These are phyloP conservation scores for Odontocolon sp. DNA, from an alignment of 2,888 invertebrate genomes.

Conservation along the genomic window DNA sequence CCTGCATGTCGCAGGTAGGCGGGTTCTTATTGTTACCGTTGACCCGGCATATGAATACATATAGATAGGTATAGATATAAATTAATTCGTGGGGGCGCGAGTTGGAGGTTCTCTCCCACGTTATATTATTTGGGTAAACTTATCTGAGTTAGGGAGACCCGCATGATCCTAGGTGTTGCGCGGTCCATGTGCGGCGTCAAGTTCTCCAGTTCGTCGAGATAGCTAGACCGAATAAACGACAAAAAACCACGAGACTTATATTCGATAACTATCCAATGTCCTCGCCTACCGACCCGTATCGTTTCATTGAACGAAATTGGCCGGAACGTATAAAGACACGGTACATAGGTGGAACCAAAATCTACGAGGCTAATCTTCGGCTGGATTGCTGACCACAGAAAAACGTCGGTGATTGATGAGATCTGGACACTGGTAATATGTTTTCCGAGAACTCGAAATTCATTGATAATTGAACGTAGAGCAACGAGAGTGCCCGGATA, in stretches of 20 bases:
- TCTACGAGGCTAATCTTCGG: constrained; percentile 22
- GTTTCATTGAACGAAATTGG: constrained; percentile 74
- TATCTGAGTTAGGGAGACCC: constrained; percentile 62
- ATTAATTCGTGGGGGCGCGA: constrained; percentile 60
- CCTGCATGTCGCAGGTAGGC: constrained; percentile 44
- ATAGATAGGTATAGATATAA: constrained; percentile 48
- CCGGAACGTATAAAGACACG: constrained; percentile 54
- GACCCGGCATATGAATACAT: constrained; percentile 14
- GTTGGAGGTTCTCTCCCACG: constrained; percentile 38
- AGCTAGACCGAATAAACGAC: constrained; percentile 52
- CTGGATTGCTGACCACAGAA: background rate
- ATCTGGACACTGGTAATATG: background rate
- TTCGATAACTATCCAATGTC: constrained; percentile 39
- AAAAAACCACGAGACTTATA: constrained; percentile 61
- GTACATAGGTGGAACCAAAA: constrained; percentile 12
- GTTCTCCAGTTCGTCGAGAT: background rate
- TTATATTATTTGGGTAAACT: constrained; percentile 14
- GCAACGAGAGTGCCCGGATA: constrained; percentile 12
- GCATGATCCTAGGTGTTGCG: constrained; percentile 73
- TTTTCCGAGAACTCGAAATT: constrained; percentile 23
- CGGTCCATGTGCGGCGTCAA: constrained; percentile 43
- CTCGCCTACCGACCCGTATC: constrained; percentile 71
- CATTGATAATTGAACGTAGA: constrained; percentile 2
- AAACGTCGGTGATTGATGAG: constrained; percentile 36
- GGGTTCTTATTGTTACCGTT: constrained; percentile 15